Conservation (phyloP, 2,888 invertebrate species). For the Minunthozetes semirufus region DNA sequence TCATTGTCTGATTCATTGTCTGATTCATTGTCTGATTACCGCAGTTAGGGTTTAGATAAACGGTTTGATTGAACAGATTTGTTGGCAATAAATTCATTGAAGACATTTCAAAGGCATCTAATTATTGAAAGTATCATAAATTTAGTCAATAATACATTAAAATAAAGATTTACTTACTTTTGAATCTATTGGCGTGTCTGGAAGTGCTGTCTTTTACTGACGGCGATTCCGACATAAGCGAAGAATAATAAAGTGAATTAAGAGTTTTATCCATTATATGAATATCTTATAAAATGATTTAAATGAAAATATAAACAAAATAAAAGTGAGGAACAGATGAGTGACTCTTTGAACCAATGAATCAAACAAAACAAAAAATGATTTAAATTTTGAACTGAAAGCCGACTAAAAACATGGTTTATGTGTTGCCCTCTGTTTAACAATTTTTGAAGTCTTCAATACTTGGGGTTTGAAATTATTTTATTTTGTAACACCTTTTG, state of each 20-base stretch:
- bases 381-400: background rate
- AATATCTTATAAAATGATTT: background rate
- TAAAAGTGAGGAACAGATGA: background rate
- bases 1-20: background rate
- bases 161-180: background rate
- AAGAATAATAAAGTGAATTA: constrained; percentile 9
- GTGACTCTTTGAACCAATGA: too few relatives aligned
- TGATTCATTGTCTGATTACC: background rate
- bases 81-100: constrained; percentile 19
- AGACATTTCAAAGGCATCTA: constrained; percentile 20
- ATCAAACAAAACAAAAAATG: too few relatives aligned
- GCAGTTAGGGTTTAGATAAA: background rate
- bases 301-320: background rate
- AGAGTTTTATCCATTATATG: background rate
- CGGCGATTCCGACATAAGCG: constrained; percentile 2
- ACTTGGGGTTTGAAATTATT: too few relatives aligned
- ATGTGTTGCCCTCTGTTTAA: too few relatives aligned
- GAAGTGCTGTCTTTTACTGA: constrained; percentile 11
- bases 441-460: too few relatives aligned
- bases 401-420: constrained; percentile 1
- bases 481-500: too few relatives aligned
- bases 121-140: background rate
- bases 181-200: constrained; percentile 14
- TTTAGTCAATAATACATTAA: background rate
- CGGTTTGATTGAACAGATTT: constrained; percentile 3